Evolutionary conservation across 1,140 invertebrate species (phyloP).

Genomic region (Belonocnema kinseyi): DNA sequence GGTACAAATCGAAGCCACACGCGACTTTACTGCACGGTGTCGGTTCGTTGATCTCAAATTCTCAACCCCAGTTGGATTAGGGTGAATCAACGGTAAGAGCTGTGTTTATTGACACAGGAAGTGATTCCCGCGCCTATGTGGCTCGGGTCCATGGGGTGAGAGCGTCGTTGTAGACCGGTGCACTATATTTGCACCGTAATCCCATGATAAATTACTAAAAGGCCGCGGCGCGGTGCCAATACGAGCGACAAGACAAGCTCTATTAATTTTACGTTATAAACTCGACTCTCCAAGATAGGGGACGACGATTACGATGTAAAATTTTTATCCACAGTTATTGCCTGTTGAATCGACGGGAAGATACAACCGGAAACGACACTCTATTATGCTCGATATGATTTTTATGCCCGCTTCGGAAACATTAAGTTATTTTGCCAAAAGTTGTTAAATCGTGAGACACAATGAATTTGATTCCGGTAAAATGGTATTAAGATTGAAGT

Average conservation of each 20-base stretch:
- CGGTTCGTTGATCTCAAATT: slow-evolving; percentile 63
- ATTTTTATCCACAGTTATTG: slow-evolving; percentile 33
- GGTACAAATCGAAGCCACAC: slow-evolving; percentile 29
- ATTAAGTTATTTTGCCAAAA: slow-evolving; percentile 1
- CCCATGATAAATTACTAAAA: slow-evolving; percentile 73
- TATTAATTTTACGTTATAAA: slow-evolving; percentile 76
- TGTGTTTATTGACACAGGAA: slow-evolving; percentile 71
- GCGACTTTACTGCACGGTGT: slow-evolving; percentile 40
- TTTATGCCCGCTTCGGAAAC: slow-evolving; percentile 18
- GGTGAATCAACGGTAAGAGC: slow-evolving; percentile 59
- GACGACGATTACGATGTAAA: slow-evolving; percentile 55
- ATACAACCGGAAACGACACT: slow-evolving; percentile 25
- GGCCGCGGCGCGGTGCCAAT: slow-evolving; percentile 54
- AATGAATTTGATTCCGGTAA: neutral
- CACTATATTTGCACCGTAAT: slow-evolving; percentile 73
- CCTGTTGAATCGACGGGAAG: slow-evolving; percentile 14
- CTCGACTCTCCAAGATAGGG: slow-evolving; percentile 45
- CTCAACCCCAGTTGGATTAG: slow-evolving; percentile 57
- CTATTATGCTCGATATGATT: slow-evolving; percentile 18
- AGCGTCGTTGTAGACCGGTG: slow-evolving; percentile 10
- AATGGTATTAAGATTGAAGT: neutral
- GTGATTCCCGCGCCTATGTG: slow-evolving; percentile 66
- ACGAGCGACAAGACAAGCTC: slow-evolving; percentile 66
- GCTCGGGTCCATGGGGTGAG: slow-evolving; percentile 32
- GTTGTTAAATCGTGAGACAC: neutral